Evolutionary conservation across 2,888 invertebrate genomes (phyloP).

Genomic region (Girardia tigrina): DNA sequence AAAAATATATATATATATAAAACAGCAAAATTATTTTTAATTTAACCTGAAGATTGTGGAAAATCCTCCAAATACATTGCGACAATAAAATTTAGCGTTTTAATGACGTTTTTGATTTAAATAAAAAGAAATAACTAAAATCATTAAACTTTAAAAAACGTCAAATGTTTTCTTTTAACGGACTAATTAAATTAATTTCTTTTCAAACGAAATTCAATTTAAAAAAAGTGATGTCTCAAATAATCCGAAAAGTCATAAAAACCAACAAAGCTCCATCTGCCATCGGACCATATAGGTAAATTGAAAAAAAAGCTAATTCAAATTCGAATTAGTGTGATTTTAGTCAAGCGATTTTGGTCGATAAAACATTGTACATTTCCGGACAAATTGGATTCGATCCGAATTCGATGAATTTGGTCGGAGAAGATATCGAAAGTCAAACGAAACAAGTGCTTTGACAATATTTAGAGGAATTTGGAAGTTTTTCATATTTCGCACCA

Average conservation of each 20-base stretch:
- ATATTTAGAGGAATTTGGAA: too few species aligned
- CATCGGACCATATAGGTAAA: constrained; percentile 7
- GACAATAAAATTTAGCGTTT: too few species aligned
- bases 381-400: neutral
- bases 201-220: neutral
- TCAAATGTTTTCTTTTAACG: neutral
- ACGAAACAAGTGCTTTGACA: neutral
- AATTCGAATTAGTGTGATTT: too few species aligned
- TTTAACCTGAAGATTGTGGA: too few species aligned
- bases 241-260: neutral
- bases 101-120: too few species aligned
- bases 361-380: constrained; percentile 1
- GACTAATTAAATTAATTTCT: neutral
- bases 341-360: neutral
- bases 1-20: too few species aligned
- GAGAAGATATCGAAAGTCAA: neutral
- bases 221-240: neutral
- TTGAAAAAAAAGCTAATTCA: too few species aligned
- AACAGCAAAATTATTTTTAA: too few species aligned
- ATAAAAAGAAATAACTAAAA: too few species aligned
- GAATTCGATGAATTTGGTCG: neutral
- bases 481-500: too few species aligned
- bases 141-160: too few species aligned
- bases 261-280: neutral
- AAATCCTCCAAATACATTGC: too few species aligned